Evolutionary conservation across 1,140 invertebrate genomes (phyloP).

Genomic region (Temnothorax longispinosus): DNA sequence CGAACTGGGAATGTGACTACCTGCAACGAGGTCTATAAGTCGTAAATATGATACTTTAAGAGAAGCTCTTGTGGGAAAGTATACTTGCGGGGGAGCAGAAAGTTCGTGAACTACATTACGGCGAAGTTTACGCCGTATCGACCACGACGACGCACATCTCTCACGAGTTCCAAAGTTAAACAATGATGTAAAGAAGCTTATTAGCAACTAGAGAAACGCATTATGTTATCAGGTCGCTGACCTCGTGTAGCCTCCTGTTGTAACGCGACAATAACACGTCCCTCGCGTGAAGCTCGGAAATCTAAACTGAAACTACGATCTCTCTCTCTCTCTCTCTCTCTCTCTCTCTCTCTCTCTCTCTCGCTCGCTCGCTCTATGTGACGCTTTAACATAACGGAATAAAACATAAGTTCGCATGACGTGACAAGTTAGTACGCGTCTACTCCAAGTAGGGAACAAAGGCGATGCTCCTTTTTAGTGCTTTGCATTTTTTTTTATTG

Average conservation of each 20-base stretch:
- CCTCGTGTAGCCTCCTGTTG: constrained; percentile 12
- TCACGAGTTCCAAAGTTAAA: constrained; percentile 50
- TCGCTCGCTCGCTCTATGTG: neutral
- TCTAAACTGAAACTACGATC: constrained; percentile 43
- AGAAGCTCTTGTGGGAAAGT: constrained; percentile 53
- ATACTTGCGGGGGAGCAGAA: constrained; percentile 27
- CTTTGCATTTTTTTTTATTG: neutral
- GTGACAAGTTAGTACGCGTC: constrained; percentile 35
- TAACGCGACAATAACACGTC: constrained; percentile 37
- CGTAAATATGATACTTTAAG: constrained; percentile 52
- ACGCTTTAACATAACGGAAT: constrained; percentile 35
- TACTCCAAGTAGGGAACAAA: constrained; percentile 20
- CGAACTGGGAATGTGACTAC: constrained; percentile 45
- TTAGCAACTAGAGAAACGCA: constrained; percentile 41
- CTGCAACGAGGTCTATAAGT: constrained; percentile 45
- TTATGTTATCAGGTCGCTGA: constrained; percentile 38
- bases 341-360: no score
- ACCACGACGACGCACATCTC: constrained; percentile 36
- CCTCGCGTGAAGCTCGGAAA: neutral
- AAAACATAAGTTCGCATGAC: constrained; percentile 41
- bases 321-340: no score
- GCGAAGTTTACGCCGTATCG: constrained; percentile 55
- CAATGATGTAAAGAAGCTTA: constrained; percentile 59
- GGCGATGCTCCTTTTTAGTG: neutral
- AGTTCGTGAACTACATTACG: constrained; percentile 56